A percentile compares a stretch with the other conserved stretches of the same genome.
Evolutionary conservation across 2,888 invertebrate species (phyloP).

Genomic region (Tipula confusa): DNA sequence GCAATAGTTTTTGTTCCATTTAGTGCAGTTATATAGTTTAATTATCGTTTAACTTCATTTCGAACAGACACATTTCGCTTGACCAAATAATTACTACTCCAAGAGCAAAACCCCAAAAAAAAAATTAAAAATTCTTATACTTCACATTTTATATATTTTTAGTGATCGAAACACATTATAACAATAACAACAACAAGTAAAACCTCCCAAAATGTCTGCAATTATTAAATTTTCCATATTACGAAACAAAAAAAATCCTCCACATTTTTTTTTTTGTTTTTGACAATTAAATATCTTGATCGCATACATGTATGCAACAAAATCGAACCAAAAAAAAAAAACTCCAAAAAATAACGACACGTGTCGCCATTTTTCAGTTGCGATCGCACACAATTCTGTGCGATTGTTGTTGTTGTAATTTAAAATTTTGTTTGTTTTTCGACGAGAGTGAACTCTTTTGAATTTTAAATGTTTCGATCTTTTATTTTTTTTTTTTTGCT

Average conservation of each 20-base stretch:
- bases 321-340: not conserved
- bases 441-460: not conserved
- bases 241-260: not conserved
- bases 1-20: not conserved
- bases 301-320: not conserved
- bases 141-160: not conserved
- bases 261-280: not conserved
- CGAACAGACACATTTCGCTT: not conserved
- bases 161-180: not conserved
- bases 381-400: constrained; percentile 1
- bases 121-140: not conserved
- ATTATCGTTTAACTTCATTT: not conserved
- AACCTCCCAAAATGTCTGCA: constrained; percentile 20
- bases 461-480: constrained; percentile 25
- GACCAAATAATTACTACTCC: not conserved
- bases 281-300: constrained; percentile 16
- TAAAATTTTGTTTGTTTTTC: not conserved
- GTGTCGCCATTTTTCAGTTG: constrained; percentile 20
- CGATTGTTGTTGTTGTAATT: not conserved
- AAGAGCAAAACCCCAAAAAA: not conserved
- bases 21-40: not conserved
- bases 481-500: no score
- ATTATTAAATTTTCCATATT: not conserved
- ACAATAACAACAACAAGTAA: not conserved
- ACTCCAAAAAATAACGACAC: not conserved